phyloP scores from a whole-genome alignment of 2,888 invertebrate species.

The Drosophila quinaria region DNA sequence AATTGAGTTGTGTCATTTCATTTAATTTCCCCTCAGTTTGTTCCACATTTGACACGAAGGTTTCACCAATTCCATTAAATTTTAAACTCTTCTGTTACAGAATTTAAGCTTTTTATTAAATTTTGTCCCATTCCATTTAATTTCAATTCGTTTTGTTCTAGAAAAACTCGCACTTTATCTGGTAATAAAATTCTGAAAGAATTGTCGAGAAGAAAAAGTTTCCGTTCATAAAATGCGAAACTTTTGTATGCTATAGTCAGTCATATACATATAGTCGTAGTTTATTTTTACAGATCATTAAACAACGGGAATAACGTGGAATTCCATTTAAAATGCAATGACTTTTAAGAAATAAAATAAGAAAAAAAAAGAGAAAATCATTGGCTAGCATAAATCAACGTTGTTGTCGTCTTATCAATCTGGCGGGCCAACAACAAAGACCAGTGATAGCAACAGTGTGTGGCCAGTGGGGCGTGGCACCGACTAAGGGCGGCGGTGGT shows the following conservation, averaged over 20 bases:
- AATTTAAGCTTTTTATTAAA: neutral
- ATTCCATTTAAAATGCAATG: conserved; percentile 40
- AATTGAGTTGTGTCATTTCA: neutral
- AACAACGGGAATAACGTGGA: conserved; percentile 14
- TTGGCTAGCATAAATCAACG: conserved; percentile 50
- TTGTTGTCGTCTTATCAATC: conserved; percentile 51
- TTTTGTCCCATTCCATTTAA: conserved; percentile 4
- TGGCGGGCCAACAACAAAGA: conserved; percentile 37
- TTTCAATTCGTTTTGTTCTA: neutral
- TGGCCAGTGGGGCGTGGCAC: conserved; percentile 38
- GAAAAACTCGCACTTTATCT: neutral
- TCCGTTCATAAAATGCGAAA: conserved; percentile 14
- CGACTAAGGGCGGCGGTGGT: conserved; percentile 2
- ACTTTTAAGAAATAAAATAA: conserved; percentile 23
- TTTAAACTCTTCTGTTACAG: neutral
- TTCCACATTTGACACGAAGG: neutral
- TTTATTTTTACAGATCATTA: conserved; percentile 16
- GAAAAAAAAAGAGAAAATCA: conserved; percentile 44
- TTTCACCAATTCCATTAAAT: neutral
- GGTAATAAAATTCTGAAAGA: neutral
- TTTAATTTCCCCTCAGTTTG: neutral
- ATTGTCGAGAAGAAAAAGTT: neutral
- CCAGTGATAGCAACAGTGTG: conserved; percentile 48
- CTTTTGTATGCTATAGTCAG: neutral
- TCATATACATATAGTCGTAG: neutral